Base-by-base conservation (phyloP, 2,888 invertebrate species). In the Cheilosia impressa region DNA sequence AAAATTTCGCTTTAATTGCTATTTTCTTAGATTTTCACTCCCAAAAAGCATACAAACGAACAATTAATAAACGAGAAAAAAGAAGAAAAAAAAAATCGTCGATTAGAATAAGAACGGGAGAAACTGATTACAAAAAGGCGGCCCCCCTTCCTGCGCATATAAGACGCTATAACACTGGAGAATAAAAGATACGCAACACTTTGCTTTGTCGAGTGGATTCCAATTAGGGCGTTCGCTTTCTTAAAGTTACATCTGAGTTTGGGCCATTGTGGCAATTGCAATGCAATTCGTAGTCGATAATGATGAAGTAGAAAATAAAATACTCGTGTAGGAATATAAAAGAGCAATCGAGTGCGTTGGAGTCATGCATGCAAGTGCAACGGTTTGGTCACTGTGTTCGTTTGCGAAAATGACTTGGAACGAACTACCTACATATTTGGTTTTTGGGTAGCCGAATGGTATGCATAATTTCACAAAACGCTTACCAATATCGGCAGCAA, bases 61-160 rank as follows among this genome's bases (percentile, higher is more conserved):
- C 43, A 82, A 68, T 62, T 62, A 66, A 57, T 47, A 60, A 41
- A 52, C 19, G 4, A 19, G 38, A 13, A 52, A 60, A 43, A 60
- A 47, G 34, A 72, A 24, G 34, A 53, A n/a, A 75, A 63, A 45
- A 34, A 60, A 31, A 53, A 19, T 52, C 41, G 57, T 53, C 53
- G 83, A 73, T 84, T 73, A 60, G 75, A 84, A 73, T 78, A 60
- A 62, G 68, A 78, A 65, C 62, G 72, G 65, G 78, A 31, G 50
- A 66, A 66, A 69, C 72, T 73, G 58, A 73, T 69, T 78, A 60
- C 55, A 72, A 79, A 72, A 69, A 75, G 13, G 65, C 57, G 34
- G 31, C 69, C 63, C 63, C 15, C 53, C 17, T 75, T 68, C 53
- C 57, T 65, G 69, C 52, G 24, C 58, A 57, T 19, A 3, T 52